Base-by-base conservation (phyloP, 2,797 vertebrate species). In the Schizopygopsis malacanthus region DNA sequence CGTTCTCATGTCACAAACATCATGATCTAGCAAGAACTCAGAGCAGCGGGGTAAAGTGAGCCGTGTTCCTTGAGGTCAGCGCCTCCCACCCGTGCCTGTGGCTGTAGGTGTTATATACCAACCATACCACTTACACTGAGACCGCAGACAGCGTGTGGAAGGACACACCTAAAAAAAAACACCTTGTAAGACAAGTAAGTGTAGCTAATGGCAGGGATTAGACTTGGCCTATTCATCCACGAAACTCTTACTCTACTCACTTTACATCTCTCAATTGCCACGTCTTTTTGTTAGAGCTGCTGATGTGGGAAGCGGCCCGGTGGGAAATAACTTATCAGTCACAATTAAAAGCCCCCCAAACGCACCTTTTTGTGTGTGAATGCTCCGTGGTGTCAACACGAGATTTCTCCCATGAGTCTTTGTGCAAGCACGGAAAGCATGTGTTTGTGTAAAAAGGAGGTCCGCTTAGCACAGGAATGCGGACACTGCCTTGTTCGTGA, bases 141-240 rank as follows among this genome's bases (percentile, higher is more conserved):
- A 82, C 93, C 86, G 71, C 83, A 91, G 92, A 70, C 81, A 87
- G 83, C 15, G 71, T 91, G 89, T 65, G 56, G 47, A 78, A n/a
- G 45, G 39, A 72, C 71, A 81, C 85, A 79, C 81, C 81, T 79
- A 3, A 75, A 72, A 87, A 90, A 85, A 90, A 88, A 91, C 89
- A 93, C 92, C 92, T 94, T 94, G 93, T 92, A 93, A 93, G 78
- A 88, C 25, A 91, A 95, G 93, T 92, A 90, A 70, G 90, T 87
- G 79, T 93, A 92, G 95, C 93, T 93, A 95, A 95, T 93, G 89
- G 91, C 91, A 88, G 65, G 90, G 91, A 94, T 93, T 93, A 93
- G 87, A 89, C 90, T 87, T 56, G 85, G 89, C 92, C 93, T 92
- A 92, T 88, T 92, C 83, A 81, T 82, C 88, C 93, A 67, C 88